A percentile compares a stretch with the other conserved stretches of the same genome.
phyloP scores from a whole-genome alignment of 1,140 invertebrate species.

The Rhysida immarginata region DNA sequence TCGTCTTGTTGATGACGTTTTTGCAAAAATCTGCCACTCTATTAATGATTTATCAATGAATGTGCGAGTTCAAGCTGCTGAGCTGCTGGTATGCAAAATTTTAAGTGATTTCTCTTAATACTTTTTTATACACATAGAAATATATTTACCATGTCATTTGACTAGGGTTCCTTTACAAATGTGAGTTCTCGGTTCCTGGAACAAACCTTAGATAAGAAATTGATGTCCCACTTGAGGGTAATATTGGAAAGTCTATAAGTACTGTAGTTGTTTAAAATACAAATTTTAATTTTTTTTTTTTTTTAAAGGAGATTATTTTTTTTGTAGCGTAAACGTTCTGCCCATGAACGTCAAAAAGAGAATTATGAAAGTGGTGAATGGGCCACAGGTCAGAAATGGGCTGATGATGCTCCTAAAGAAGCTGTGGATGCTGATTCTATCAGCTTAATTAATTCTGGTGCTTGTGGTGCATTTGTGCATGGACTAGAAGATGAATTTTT shows the following conservation, averaged over 20 bases:
- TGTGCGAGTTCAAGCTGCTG: conserved; percentile 34
- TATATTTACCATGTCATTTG: too few relatives aligned
- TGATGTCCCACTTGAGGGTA: conserved; percentile 91
- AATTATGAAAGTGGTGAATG: conserved; percentile 69
- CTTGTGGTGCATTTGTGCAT: conserved; percentile 96
- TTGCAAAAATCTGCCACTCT: conserved; percentile 83
- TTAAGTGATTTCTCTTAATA: background rate
- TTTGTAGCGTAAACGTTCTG: conserved; percentile 43
- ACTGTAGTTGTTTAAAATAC: background rate
- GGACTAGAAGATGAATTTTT: conserved; percentile 96
- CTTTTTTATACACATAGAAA: background rate
- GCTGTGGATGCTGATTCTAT: conserved; percentile 56
- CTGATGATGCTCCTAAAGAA: conserved; percentile 71
- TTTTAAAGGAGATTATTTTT: conserved; percentile 7
- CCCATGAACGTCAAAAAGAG: conserved; percentile 66
- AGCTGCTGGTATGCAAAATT: conserved; percentile 30
- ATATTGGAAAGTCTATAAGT: conserved; percentile 7
- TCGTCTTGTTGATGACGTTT: conserved; percentile 87
- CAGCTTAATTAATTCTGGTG: conserved; percentile 74
- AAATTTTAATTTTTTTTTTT: background rate
- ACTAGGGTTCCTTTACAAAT: conserved; percentile 62
- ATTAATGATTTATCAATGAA: conserved; percentile 70
- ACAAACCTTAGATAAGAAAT: conserved; percentile 94
- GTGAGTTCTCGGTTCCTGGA: conserved; percentile 81
- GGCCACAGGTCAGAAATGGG: conserved; percentile 81